These are phyloP conservation scores for Griposia aprilina DNA, from an alignment of 2,888 invertebrate genomes.

Conservation along the genomic window DNA sequence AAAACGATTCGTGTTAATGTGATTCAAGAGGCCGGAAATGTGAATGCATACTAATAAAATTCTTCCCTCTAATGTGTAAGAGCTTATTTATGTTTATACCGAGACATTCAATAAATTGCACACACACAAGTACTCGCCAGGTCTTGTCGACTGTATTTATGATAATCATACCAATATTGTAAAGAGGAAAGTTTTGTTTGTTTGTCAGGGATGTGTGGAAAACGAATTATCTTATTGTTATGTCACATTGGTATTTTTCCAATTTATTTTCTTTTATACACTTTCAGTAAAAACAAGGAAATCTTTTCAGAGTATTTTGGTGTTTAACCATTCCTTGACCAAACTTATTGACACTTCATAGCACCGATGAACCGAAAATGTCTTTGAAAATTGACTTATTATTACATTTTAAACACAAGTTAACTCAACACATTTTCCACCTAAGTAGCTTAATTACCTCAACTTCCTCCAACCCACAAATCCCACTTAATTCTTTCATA, in stretches of 20 bases:
- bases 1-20: conserved; percentile 57
- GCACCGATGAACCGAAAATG: not conserved
- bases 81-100: conserved; percentile 48
- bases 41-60: conserved; percentile 59
- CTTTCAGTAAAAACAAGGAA: not conserved
- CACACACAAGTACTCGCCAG: conserved; percentile 25
- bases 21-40: conserved; percentile 61
- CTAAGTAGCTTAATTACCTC: conserved; percentile 32
- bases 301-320: not conserved
- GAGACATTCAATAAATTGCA: conserved; percentile 57
- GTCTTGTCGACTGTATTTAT: conserved; percentile 45
- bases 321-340: not conserved
- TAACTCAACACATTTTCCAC: not conserved
- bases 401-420: not conserved
- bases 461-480: conserved; percentile 3
- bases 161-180: conserved; percentile 55
- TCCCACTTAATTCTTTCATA: conserved; percentile 29
- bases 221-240: conserved; percentile 30
- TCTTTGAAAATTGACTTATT: not conserved
- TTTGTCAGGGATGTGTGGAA: conserved; percentile 23
- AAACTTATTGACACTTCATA: not conserved
- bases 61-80: conserved; percentile 54
- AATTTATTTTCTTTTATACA: not conserved
- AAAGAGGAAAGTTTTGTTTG: conserved; percentile 48
- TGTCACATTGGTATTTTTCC: not conserved